Percentiles rank a stretch among this genome's conserved stretches.
phyloP scores from a whole-genome alignment of 2,113 vertebrate species.

The Toxotes jaculatrix region DNA sequence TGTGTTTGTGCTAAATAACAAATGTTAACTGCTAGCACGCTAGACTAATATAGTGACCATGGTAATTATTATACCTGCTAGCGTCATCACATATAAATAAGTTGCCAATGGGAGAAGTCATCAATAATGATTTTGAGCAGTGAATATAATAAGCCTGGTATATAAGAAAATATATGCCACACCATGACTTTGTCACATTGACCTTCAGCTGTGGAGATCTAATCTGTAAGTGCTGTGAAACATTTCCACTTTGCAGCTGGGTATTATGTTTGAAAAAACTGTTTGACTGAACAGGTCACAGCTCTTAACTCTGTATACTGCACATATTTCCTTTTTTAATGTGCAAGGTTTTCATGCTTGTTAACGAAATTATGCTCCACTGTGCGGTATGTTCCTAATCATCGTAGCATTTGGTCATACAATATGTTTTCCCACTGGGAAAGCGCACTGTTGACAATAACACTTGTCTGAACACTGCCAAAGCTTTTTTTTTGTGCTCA shows the following conservation, averaged over 20 bases:
- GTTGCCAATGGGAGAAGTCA: not conserved
- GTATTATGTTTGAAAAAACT: no score
- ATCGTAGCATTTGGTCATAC: slow-evolving; percentile 58
- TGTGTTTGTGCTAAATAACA: no score
- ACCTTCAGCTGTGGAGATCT: slow-evolving; percentile 45
- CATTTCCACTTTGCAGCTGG: slow-evolving; percentile 3
- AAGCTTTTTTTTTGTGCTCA: slow-evolving; percentile 49
- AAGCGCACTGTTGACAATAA: slow-evolving; percentile 58
- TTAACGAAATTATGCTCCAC: not conserved
- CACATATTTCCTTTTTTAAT: not conserved
- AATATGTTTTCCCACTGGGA: slow-evolving; percentile 69
- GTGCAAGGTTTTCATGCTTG: slow-evolving; percentile 7
- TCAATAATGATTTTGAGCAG: slow-evolving; percentile 31
- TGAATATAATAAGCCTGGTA: slow-evolving; percentile 12
- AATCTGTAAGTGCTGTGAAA: slow-evolving; percentile 26
- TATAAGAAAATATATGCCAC: slow-evolving; percentile 46
- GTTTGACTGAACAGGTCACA: not conserved
- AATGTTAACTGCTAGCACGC: no score
- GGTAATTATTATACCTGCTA: no score
- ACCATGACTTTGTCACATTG: slow-evolving; percentile 25
- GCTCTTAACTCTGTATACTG: not conserved
- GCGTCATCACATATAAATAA: no score
- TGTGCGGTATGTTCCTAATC: slow-evolving; percentile 34
- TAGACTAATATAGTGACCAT: no score
- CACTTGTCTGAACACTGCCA: slow-evolving; percentile 53